Evolutionary conservation across 2,113 vertebrate genomes (phyloP).

Genomic region (Rhinoderma darwinii): DNA sequence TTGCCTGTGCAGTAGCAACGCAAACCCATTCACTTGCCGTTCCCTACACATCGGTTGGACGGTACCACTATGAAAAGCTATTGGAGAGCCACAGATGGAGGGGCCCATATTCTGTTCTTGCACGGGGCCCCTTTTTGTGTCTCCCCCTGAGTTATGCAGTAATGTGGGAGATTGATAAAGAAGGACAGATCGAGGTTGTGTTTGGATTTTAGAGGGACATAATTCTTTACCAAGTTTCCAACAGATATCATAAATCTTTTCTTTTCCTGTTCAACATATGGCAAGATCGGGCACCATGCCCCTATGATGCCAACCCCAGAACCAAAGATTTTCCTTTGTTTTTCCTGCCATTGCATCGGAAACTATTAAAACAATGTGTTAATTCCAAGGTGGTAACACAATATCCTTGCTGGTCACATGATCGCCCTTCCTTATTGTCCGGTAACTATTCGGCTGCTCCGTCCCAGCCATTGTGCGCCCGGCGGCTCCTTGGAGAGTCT

Average conservation of each 20-base stretch:
- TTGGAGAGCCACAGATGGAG: no score
- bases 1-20: no score
- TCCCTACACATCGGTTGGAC: no score
- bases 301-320: not conserved
- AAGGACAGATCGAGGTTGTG: no score
- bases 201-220: no score
- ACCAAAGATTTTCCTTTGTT: not conserved
- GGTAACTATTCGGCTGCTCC: not conserved
- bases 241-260: not conserved
- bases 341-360: not conserved
- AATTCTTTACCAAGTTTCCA: not conserved
- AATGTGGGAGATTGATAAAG: no score
- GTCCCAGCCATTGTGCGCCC: conserved; percentile 2
- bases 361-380: not conserved
- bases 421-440: not conserved
- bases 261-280: not conserved
- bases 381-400: not conserved
- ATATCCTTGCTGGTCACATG: not conserved
- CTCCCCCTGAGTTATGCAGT: no score
- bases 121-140: no score
- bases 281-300: no score
- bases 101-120: no score
- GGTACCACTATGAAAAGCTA: no score
- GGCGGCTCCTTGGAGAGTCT: not conserved
- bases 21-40: no score